Base-by-base conservation (phyloP, 2,797 vertebrate species). In the Cheirogaleus major region DNA sequence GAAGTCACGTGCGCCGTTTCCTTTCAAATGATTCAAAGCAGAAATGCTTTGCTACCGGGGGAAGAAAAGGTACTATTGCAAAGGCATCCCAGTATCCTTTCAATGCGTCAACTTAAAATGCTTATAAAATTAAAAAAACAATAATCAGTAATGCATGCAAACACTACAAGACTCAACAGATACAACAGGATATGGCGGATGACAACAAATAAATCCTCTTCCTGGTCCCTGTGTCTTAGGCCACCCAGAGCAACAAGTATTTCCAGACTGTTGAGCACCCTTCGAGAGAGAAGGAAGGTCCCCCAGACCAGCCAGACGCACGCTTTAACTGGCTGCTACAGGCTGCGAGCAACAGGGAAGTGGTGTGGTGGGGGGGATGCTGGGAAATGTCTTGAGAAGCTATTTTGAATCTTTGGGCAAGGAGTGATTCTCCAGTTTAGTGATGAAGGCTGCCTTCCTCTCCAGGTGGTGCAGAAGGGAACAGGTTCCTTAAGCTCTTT, bases 1-100 rank as follows among this genome's bases (percentile, higher is more conserved):
- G 13, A 4, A 41, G 18, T 13, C 3, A 4, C 2, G 30, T 0
- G 30, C 23, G 61, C 72, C 0, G 1, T 61, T 35, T 30, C 18
- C 67, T 27, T 57, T 38, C 69, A 41, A 45, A 79, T 11, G 23
- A 55, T 18, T 14, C 13, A 50, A 57, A 87, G 43, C 41, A 93
- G 67, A 65, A 59, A 20, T 2, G 18, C 27, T 69, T 48, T 69
- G 32, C 52, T 48, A 65, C 12, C 27, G n/a, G 69, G 59, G 15
- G 13, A 6, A 61, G 45, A 38, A 43, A 10, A 32, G 23, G 35
- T 5, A 45, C 63, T 20, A 41, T 7, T 50, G 38, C n/a, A 67
- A 13, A 48, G 30, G 82, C 23, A 75, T 14, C 48, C 76, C 35
- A 17, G 3, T 43, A 83, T 55, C 59, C n/a, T 0, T 15, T 27